A percentile compares a stretch with the other conserved stretches of the same genome.
Evolutionary conservation across 2,113 vertebrate genomes (phyloP).

Genomic region (Passerina amoena): DNA sequence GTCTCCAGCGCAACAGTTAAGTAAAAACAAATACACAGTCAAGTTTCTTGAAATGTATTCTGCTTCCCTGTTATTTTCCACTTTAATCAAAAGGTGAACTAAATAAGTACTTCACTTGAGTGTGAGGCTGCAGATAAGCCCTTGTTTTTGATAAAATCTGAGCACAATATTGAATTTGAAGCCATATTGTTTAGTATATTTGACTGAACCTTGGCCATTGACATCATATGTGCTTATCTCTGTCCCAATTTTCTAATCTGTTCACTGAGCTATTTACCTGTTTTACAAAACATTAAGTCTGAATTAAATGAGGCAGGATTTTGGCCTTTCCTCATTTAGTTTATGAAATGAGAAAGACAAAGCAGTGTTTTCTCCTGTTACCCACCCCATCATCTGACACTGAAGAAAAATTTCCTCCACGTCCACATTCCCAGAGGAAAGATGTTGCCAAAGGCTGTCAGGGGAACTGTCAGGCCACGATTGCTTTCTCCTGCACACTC

Average conservation of each 20-base stretch:
- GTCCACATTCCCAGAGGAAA: not conserved
- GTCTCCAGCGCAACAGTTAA: not conserved
- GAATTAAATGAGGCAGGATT: not conserved
- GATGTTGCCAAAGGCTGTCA: not conserved
- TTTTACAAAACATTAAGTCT: not conserved
- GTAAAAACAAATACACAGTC: constrained; percentile 31
- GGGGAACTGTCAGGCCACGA: not conserved
- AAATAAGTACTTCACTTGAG: not conserved
- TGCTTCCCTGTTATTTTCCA: constrained; percentile 16
- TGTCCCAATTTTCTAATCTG: not conserved
- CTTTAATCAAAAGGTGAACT: constrained; percentile 13
- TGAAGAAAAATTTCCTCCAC: not conserved
- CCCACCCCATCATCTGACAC: not conserved
- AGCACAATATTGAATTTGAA: not conserved
- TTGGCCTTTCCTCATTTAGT: not conserved
- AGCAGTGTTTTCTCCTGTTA: not conserved
- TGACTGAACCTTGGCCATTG: not conserved
- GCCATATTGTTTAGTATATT: not conserved
- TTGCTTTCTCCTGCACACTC: rapidly evolving
- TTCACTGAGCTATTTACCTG: not conserved
- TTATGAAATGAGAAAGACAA: not conserved
- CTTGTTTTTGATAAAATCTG: constrained; percentile 5
- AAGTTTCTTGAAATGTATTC: constrained; percentile 1
- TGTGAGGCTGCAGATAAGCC: not conserved
- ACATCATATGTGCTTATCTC: not conserved